Evolutionary conservation across 1,140 invertebrate species (phyloP), one percentile per base, ranked within the genome.

Genomic region (Melitaea cinxia): DNA sequence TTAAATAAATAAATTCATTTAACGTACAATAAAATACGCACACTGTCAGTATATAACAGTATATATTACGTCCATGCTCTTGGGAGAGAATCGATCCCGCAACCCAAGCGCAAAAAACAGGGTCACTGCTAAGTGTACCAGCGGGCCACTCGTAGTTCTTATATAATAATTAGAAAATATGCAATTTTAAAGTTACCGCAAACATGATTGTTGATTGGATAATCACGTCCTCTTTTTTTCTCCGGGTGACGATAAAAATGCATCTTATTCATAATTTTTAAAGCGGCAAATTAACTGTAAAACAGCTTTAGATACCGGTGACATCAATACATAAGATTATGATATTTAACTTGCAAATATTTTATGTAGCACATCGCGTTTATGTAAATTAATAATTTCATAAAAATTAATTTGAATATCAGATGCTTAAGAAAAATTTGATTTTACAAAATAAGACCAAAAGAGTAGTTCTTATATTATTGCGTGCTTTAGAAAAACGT

Each of bases 271-370:
- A 28, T 52, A 15, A 30, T 7, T n/a, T 28, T 12, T 21, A 47
- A 47, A 23, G 12, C 45, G 49, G 42, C 56, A 23, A 28, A 59
- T 28, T 59, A 59, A 49, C 26, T 23, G 42, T 49, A 33, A 2
- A 59, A 23, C 28, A 17, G 21, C 42, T 9, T 23, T 49, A 59
- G 42, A 17, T 39, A 42, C 42, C 5, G 7, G 26, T 49, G 30
- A 26, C 56, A 59, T 49, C 42, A 59, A 59, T 59, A 59, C 56
- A 59, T 59, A 33, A 42, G 17, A 59, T 59, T 59, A 49, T 33
- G 42, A 59, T 33, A 47, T 33, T 21, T 1, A 49, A 21, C 12
- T 59, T 21, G 56, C 26, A 23, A 59, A 59, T 26, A n/a, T 49
- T 59, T 23, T 17, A 57, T 57, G 15, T 35, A 39, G n/a, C 21